A percentile compares a stretch with the other conserved stretches of the same genome.
Conservation (phyloP, 2,888 invertebrate genomes). For the Trachelus tabidus region DNA sequence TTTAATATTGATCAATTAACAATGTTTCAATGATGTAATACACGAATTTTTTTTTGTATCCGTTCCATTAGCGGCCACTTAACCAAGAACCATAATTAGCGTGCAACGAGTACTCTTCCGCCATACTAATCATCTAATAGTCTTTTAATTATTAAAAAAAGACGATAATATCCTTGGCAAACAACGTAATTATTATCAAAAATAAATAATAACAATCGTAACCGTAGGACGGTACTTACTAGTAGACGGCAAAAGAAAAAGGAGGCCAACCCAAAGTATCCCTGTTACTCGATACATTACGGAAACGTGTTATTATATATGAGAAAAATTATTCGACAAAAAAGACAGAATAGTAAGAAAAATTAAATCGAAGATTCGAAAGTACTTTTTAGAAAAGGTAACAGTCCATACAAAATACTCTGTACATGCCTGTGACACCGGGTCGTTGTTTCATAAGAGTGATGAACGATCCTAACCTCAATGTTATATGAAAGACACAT, state of each 20-base stretch:
- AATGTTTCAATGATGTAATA: not conserved
- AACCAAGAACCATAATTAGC: not conserved
- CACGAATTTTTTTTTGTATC: not conserved
- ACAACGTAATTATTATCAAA: not conserved
- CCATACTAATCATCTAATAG: not conserved
- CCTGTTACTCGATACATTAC: not conserved
- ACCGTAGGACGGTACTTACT: not conserved
- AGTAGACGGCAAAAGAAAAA: not conserved
- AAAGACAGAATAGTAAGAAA: not conserved
- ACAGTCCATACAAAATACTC: not conserved
- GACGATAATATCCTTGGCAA: not conserved
- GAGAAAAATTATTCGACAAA: not conserved
- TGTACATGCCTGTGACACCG: not conserved
- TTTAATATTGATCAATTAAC: not conserved
- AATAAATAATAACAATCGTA: not conserved
- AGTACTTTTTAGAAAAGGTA: not conserved
- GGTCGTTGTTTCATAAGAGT: not conserved
- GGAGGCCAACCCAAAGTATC: not conserved
- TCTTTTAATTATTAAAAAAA: not conserved
- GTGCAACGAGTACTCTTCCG: not conserved
- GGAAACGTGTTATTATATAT: not conserved
- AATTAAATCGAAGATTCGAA: not conserved
- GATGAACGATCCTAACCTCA: not conserved
- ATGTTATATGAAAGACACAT: not conserved
- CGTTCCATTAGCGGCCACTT: not conserved